Conservation (phyloP, 2,113 vertebrate species). For the Oxyruncus cristatus region DNA sequence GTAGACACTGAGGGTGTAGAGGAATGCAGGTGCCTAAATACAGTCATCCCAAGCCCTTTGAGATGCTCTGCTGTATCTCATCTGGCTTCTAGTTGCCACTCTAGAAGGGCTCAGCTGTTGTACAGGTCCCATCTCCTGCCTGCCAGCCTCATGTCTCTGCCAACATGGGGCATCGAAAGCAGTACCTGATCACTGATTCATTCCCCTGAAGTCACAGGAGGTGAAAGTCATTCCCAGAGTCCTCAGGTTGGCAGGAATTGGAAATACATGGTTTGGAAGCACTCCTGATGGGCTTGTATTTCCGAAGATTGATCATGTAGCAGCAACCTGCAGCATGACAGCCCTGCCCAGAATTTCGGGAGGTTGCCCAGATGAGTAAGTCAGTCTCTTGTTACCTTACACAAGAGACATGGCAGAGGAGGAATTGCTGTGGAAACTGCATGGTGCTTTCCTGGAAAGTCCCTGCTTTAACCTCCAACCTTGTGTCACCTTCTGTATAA, state of each 20-base stretch:
- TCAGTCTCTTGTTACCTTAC: background rate
- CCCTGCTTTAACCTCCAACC: background rate
- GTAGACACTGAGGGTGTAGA: background rate
- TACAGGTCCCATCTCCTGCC: background rate
- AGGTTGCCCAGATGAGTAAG: background rate
- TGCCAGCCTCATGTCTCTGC: background rate
- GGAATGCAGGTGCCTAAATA: background rate
- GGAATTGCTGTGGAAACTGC: background rate
- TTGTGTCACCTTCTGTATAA: background rate
- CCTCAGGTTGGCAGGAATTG: background rate
- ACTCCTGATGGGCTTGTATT: accelerated
- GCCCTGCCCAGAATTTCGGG: background rate
- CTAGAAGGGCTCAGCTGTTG: background rate
- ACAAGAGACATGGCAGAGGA: background rate
- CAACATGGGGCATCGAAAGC: background rate
- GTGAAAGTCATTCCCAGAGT: background rate
- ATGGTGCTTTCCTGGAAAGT: background rate
- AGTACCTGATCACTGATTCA: background rate
- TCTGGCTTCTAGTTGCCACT: background rate
- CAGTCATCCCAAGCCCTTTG: background rate
- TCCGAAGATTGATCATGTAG: background rate
- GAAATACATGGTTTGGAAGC: background rate
- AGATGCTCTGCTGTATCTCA: background rate
- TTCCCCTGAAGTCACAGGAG: background rate
- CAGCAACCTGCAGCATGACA: background rate